These are phyloP conservation scores for Nephrotoma appendiculata DNA, from an alignment of 2,888 invertebrate species.

Conservation along the genomic window DNA sequence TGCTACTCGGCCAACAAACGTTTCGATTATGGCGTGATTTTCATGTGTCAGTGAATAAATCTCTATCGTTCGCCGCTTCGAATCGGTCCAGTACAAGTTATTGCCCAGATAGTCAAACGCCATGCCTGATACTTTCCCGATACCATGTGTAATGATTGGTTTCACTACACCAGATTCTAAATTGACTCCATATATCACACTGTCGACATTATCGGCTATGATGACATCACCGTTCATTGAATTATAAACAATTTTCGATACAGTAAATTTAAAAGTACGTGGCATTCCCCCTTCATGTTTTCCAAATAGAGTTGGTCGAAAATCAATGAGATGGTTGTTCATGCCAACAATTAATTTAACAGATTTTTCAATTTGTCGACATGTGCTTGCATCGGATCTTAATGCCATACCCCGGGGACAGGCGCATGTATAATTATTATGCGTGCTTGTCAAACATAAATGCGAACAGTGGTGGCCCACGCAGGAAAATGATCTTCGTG, in stretches of 20 bases:
- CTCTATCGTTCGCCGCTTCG: slow-evolving; percentile 42
- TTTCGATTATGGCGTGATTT: slow-evolving; percentile 3
- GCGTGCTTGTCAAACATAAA: slow-evolving; percentile 55
- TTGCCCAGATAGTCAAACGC: slow-evolving; percentile 53
- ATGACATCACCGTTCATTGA: slow-evolving; percentile 35
- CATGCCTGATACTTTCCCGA: slow-evolving; percentile 40
- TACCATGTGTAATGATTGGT: slow-evolving; percentile 28
- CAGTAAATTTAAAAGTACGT: slow-evolving; percentile 34
- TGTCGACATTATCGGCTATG: slow-evolving; percentile 36
- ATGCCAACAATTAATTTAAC: slow-evolving; percentile 35
- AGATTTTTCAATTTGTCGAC: slow-evolving; percentile 32
- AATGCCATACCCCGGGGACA: slow-evolving; percentile 62
- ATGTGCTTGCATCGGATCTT: slow-evolving; percentile 37
- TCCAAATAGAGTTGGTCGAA: slow-evolving; percentile 52
- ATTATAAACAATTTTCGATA: slow-evolving; percentile 55
- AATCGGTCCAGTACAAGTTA: slow-evolving; percentile 59
- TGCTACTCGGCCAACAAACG: slow-evolving; percentile 13
- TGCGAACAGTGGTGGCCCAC: slow-evolving; percentile 49
- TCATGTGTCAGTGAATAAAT: slow-evolving; percentile 42
- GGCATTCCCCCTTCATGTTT: slow-evolving; percentile 41
- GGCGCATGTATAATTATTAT: slow-evolving; percentile 44
- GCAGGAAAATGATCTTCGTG: slow-evolving; percentile 46
- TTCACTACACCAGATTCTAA: slow-evolving; percentile 17
- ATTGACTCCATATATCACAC: slow-evolving; percentile 33
- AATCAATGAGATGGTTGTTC: slow-evolving; percentile 39